A percentile compares a stretch with the other conserved stretches of the same genome.
Evolutionary conservation across 1,140 invertebrate genomes (phyloP).

Genomic region (Goniozus legneri): DNA sequence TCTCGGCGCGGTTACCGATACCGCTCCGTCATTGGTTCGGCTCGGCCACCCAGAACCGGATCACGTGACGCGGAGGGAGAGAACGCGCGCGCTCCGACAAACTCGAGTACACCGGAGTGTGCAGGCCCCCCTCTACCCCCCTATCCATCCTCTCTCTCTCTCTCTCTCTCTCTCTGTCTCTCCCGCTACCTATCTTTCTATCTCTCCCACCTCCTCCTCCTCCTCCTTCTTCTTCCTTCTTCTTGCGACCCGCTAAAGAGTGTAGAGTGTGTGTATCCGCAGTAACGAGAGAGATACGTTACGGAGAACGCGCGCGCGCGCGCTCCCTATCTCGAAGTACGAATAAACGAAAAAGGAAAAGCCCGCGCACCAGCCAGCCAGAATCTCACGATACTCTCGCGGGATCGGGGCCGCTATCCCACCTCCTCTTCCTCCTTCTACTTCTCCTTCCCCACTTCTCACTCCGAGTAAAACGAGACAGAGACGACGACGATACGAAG

Average conservation of each 20-base stretch:
- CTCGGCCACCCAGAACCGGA: slow-evolving; percentile 14
- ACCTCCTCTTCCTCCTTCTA: slow-evolving; percentile 27
- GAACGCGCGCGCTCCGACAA: too few relatives aligned
- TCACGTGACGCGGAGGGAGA: too few relatives aligned
- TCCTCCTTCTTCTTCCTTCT: not conserved
- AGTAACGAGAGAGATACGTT: too few relatives aligned
- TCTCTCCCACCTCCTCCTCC: not conserved
- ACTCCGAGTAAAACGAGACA: too few relatives aligned
- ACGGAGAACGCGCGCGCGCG: too few relatives aligned
- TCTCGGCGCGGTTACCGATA: slow-evolving; percentile 36
- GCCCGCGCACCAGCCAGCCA: too few relatives aligned
- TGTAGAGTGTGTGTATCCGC: too few relatives aligned
- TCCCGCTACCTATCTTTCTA: not conserved
- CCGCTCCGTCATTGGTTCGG: slow-evolving; percentile 42
- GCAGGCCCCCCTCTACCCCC: slow-evolving; percentile 20
- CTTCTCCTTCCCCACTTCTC: slow-evolving; percentile 20
- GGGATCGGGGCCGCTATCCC: too few relatives aligned
- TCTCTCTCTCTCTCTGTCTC: not conserved
- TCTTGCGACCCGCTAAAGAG: slow-evolving; percentile 4
- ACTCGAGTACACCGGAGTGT: slow-evolving; percentile 13
- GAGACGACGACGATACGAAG: too few relatives aligned
- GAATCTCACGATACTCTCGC: too few relatives aligned
- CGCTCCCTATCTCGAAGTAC: too few relatives aligned
- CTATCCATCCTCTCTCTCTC: not conserved
- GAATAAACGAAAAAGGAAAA: too few relatives aligned